Conservation (phyloP, 2,113 vertebrate species). For the Pseudorectes ferrugineus region DNA sequence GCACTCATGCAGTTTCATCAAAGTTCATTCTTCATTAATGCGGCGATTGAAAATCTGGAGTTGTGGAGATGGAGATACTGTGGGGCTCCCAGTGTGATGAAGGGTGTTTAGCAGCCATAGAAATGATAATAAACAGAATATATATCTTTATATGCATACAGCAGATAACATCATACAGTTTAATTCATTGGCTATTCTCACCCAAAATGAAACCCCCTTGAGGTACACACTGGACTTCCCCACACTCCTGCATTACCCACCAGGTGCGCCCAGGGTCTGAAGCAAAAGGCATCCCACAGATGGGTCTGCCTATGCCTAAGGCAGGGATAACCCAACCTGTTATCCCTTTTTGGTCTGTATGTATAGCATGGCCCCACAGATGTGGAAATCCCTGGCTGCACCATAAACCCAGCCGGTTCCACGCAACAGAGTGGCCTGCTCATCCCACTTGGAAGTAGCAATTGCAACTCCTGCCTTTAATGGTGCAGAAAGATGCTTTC, state of each 20-base stretch:
- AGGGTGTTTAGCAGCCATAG: not conserved
- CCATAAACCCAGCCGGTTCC: not conserved
- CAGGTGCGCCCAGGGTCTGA: too few species aligned
- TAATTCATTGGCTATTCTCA: not conserved
- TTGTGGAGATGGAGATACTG: not conserved
- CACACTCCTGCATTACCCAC: not conserved
- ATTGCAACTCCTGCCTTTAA: not conserved
- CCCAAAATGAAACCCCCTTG: not conserved
- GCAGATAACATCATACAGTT: not conserved
- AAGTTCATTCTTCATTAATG: not conserved
- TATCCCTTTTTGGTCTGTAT: too few species aligned
- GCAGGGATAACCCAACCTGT: not conserved
- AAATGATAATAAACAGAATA: not conserved
- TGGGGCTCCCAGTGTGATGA: not conserved
- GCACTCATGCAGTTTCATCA: not conserved
- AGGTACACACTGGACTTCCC: not conserved
- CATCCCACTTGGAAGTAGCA: accelerated
- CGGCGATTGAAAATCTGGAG: accelerated
- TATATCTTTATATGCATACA: not conserved
- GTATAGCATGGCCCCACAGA: accelerated
- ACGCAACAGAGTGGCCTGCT: too few species aligned
- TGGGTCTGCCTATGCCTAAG: not conserved
- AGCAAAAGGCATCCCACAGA: not conserved
- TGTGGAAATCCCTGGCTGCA: not conserved
- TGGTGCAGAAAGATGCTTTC: not conserved